Evolutionary conservation across 1,140 invertebrate genomes (phyloP).

Genomic region (Phymastichus coffea): DNA sequence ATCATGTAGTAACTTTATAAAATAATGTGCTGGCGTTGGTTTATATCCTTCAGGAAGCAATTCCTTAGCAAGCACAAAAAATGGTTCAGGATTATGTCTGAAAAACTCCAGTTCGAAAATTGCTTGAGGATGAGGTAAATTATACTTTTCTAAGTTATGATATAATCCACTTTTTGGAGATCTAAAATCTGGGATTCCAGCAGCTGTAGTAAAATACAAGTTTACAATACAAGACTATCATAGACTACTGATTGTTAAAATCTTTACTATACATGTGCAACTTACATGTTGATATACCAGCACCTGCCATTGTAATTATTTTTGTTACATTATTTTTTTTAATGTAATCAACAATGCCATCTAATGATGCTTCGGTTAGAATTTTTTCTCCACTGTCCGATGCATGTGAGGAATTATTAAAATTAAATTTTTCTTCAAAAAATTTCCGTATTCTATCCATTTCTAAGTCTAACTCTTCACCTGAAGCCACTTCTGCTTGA

Average conservation of each 20-base stretch:
- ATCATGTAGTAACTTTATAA: conserved; percentile 76
- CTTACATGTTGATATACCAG: conserved; percentile 93
- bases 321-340: conserved; percentile 77
- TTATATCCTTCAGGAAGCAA: conserved; percentile 80
- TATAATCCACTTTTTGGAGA: conserved; percentile 90
- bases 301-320: conserved; percentile 90
- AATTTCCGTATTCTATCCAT: conserved; percentile 47
- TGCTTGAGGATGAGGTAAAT: conserved; percentile 90
- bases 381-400: conserved; percentile 30
- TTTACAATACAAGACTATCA: conserved; percentile 16
- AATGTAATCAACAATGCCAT: conserved; percentile 73
- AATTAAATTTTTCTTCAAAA: conserved; percentile 40
- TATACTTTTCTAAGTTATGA: conserved; percentile 88
- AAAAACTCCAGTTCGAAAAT: conserved; percentile 92
- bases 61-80: conserved; percentile 83
- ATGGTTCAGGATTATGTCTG: conserved; percentile 78
- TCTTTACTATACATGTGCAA: conserved; percentile 36
- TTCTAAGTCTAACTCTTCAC: conserved; percentile 24
- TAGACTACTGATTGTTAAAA: conserved; percentile 10
- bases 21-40: conserved; percentile 82
- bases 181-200: conserved; percentile 93
- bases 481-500: conserved; percentile 9
- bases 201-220: conserved; percentile 61
- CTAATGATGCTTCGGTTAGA: conserved; percentile 58
- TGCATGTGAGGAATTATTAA: conserved; percentile 30